Base-by-base conservation (phyloP, 1,140 invertebrate genomes). In the Trachymyrmex septentrionalis region DNA sequence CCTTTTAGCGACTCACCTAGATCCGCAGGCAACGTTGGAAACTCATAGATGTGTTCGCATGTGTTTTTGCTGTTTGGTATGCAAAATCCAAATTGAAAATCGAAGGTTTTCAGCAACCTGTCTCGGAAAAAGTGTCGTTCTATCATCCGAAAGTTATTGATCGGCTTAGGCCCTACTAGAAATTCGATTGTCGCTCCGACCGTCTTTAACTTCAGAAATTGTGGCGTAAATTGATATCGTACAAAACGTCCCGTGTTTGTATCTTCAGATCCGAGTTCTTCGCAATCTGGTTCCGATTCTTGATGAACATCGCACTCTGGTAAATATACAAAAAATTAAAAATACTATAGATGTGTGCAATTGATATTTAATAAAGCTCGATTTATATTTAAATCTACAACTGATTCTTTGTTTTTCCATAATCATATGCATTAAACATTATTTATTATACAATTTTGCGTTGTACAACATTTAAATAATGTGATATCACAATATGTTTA, bases 61-160 rank as follows among this genome's bases (percentile, higher is more conserved):
- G 99, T 99, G 94, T 99, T 99, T 92, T 97, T 97, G 87, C 98
- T 99, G 94, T 99, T 98, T 44, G 99, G 99, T 95, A 99, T 99
- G 93, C 99, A 99, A 95, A 99, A 99, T 64, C 99, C 99, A 96
- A 99, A 99, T 94, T 99, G 98, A 96, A 99, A 99, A 94, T 99
- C 99, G 96, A 99, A 99, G n/a, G 98, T 99, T 96, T 99, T 99
- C 14, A 99, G 96, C 64, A 99, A 95, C 82, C 97, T 97, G 92
- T 99, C 98, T 67, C 98, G 96, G 95, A 99, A 99, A 95, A 98
- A 99, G 94, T 99, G 99, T 44, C 98, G 97, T 94, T 99, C 99
- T 90, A 99, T 99, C 99, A 99, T 99, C 66, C 99, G 96, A 94
- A 99, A 99, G 93, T 99, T 99, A 89, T 98, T 98, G 0, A 99